These are phyloP conservation scores for Tenodera sinensis DNA, from an alignment of 2,888 invertebrate species.

Conservation along the genomic window DNA sequence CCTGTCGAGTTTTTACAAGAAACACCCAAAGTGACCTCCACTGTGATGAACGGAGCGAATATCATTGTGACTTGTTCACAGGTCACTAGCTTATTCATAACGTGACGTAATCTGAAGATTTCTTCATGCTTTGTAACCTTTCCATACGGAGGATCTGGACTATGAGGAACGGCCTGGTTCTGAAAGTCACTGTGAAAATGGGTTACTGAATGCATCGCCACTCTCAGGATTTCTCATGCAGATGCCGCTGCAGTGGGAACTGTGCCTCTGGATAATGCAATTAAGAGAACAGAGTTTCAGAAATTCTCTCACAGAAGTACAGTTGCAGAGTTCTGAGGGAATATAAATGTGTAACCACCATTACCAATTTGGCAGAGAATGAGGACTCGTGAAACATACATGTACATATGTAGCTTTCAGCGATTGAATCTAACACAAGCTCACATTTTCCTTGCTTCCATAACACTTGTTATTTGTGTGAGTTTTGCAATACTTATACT, in stretches of 20 bases:
- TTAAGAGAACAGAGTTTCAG: neutral
- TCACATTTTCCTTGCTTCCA: too few species aligned
- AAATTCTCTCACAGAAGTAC: neutral
- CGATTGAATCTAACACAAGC: too few species aligned
- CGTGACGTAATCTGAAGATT: neutral
- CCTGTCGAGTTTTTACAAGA: neutral
- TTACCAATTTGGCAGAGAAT: too few species aligned
- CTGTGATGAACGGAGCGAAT: neutral
- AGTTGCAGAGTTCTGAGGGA: neutral
- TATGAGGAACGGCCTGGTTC: too few species aligned
- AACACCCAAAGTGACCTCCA: neutral
- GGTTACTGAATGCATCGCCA: neutral
- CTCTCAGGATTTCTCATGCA: neutral
- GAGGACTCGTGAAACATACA: too few species aligned
- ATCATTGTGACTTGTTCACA: neutral
- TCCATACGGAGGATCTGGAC: too few species aligned
- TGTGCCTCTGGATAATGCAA: neutral
- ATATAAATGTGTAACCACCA: neutral
- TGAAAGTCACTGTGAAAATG: too few species aligned
- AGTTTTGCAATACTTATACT: too few species aligned
- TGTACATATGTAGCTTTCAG: too few species aligned
- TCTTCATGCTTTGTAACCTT: neutral
- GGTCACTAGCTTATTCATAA: neutral
- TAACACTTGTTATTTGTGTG: too few species aligned
- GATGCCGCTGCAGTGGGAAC: neutral